Evolutionary conservation across 2,888 invertebrate genomes (phyloP).

Genomic region (Drosophila ustulata): DNA sequence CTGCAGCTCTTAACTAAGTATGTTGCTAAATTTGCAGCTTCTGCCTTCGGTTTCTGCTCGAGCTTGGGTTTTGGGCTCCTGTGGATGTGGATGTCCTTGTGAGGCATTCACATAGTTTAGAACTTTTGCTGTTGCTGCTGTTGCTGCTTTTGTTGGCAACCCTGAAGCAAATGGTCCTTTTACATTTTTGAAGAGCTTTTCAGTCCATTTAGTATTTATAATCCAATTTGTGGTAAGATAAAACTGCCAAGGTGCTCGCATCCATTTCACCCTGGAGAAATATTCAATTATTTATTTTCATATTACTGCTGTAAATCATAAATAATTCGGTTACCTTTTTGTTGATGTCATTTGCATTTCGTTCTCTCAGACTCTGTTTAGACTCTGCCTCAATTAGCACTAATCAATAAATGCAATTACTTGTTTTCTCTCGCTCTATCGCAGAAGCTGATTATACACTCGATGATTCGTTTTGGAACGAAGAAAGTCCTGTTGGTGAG

Average conservation of each 20-base stretch:
- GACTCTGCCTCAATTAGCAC: not conserved
- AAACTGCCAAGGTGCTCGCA: not conserved
- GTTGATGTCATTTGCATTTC: not conserved
- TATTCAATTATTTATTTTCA: slow-evolving; percentile 1
- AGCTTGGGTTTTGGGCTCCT: no score
- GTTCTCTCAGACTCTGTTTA: no score
- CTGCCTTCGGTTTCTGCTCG: not conserved
- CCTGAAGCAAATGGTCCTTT: slow-evolving; percentile 13
- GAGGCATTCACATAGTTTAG: not conserved
- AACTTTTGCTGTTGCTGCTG: slow-evolving; percentile 1
- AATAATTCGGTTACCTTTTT: not conserved
- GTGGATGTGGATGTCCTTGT: not conserved
- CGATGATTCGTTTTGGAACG: slow-evolving; percentile 97
- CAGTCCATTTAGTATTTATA: slow-evolving; percentile 12
- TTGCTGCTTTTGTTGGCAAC: slow-evolving; percentile 1
- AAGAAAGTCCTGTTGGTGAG: slow-evolving; percentile 96
- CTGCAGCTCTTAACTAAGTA: not conserved
- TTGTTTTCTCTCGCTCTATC: slow-evolving; percentile 84
- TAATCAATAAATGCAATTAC: slow-evolving; percentile 3
- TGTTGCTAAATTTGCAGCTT: slow-evolving; percentile 3
- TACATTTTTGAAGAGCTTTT: slow-evolving; percentile 20
- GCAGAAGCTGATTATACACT: slow-evolving; percentile 96
- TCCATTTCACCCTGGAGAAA: not conserved
- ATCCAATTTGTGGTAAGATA: slow-evolving; percentile 16
- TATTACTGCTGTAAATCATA: not conserved